phyloP scores from a whole-genome alignment of 2,113 vertebrate genomes.

The Myiozetetes cayanensis region DNA sequence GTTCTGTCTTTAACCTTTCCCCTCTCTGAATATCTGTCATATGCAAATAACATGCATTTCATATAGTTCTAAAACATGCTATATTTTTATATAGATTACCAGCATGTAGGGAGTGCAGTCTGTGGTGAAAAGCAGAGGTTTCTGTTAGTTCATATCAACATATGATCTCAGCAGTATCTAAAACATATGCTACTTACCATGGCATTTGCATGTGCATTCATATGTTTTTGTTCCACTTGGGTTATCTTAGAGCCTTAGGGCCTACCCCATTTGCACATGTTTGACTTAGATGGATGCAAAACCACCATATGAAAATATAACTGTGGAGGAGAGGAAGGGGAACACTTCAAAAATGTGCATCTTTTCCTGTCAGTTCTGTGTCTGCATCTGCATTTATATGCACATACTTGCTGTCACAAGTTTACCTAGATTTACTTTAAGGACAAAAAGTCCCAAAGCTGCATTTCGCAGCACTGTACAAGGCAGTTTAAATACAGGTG shows the following conservation, averaged over 20 bases:
- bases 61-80: neutral
- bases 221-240: conserved; percentile 42
- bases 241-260: conserved; percentile 43
- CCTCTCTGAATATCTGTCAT: neutral
- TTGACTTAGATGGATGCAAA: conserved; percentile 48
- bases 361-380: neutral
- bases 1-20: neutral
- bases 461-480: neutral
- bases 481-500: neutral
- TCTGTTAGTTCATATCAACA: conserved; percentile 23
- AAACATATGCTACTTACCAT: conserved; percentile 38
- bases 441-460: neutral
- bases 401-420: neutral
- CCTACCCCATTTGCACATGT: conserved; percentile 21
- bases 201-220: conserved; percentile 45
- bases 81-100: neutral
- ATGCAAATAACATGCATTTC: neutral
- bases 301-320: neutral
- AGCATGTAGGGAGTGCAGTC: neutral
- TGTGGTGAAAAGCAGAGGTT: conserved; percentile 27
- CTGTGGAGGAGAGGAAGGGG: neutral
- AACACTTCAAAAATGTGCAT: neutral
- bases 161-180: conserved; percentile 24
- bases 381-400: neutral
- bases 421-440: neutral